Base-by-base conservation (phyloP, 30 jellyfish, hydroid and myxozoan species). In the Pseudorhiza aurosa region DNA sequence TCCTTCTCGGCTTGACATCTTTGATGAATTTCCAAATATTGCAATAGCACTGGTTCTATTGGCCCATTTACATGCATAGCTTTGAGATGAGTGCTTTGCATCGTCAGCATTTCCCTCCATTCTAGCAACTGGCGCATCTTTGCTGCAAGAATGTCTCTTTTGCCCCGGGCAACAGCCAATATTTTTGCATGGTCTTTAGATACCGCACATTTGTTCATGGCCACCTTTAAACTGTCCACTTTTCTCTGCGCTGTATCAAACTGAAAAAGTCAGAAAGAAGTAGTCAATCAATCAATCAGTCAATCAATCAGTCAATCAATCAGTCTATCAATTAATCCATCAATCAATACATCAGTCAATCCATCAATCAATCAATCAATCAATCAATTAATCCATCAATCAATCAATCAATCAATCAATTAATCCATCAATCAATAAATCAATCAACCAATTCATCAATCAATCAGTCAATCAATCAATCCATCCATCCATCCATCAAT, bases 1-100 rank as follows among this genome's bases (percentile, higher is more conserved):
- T 68, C 50, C 59, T 72, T 85, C 60, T 84, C 98, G 51, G 50
- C 80, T 51, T 71, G 79, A 24, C 72, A 88, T 26, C 32, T 47
- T 33, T 59, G 49, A 59, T 79, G 60, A 4, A 92, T 12, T 26
- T 57, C 70, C 26, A 92, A 4, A 55, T 85, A 92, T 27, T 59
- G 75, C 1, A 58, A 50, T 32, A 65, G 35, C 15, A 65, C 87
- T 25, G 90, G 81, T 22, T 57, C 81, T 37, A 56, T 19, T 14
- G 86, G 65, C 18, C 75, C 79, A 40, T 58, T 58, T 0, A 59
- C 37, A 30, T 9, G 57, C 39, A n/a, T 17, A 17, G 2, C 25
- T 17, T 59, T 28, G 0, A 36, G 43, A 9, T 22, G 0, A 17
- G 24, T 76, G 2, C 24, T 37, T 17, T 72, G 74, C 12, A 36